phyloP scores from a whole-genome alignment of 2,888 invertebrate species.

The Drosophila greeni region DNA sequence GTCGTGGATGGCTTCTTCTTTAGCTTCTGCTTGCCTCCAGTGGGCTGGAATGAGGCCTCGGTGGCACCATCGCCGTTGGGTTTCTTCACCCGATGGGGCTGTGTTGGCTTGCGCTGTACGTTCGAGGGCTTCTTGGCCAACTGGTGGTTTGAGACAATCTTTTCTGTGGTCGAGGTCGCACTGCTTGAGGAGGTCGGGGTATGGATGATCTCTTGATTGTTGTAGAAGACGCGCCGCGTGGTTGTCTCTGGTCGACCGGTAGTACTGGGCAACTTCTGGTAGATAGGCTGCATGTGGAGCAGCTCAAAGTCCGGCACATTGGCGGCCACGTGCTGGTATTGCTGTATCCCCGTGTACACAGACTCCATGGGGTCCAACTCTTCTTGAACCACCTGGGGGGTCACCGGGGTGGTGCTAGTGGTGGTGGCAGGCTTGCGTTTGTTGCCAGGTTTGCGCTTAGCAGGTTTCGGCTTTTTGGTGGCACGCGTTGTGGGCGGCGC shows the following conservation, averaged over 20 bases:
- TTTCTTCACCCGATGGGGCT: constrained; percentile 69
- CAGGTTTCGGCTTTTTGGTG: constrained; percentile 69
- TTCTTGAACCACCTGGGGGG: constrained; percentile 70
- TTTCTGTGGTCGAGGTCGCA: constrained; percentile 43
- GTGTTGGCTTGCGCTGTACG: constrained; percentile 58
- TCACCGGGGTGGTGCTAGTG: constrained; percentile 55
- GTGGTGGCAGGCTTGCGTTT: constrained; percentile 65
- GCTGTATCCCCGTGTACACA: constrained; percentile 75
- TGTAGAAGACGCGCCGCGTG: constrained; percentile 73
- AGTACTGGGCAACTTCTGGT: constrained; percentile 64
- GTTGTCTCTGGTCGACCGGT: constrained; percentile 63
- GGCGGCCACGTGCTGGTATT: constrained; percentile 72
- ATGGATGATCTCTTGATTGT: constrained; percentile 74
- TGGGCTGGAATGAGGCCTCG: constrained; percentile 34
- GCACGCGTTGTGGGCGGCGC: constrained; percentile 51
- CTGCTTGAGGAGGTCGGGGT: constrained; percentile 52
- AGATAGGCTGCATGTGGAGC: constrained; percentile 73
- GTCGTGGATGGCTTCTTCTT: constrained; percentile 67
- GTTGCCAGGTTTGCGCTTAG: constrained; percentile 73
- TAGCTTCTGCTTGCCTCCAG: constrained; percentile 65
- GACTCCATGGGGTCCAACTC: constrained; percentile 74
- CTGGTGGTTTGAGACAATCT: constrained; percentile 33
- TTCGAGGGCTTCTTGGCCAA: constrained; percentile 61
- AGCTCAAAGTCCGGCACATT: constrained; percentile 71
- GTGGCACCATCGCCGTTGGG: constrained; percentile 46